Percentiles rank a stretch among this genome's conserved stretches.
These are phyloP conservation scores for Tetheella fluctuosa DNA, from an alignment of 2,888 invertebrate genomes.

Conservation along the genomic window DNA sequence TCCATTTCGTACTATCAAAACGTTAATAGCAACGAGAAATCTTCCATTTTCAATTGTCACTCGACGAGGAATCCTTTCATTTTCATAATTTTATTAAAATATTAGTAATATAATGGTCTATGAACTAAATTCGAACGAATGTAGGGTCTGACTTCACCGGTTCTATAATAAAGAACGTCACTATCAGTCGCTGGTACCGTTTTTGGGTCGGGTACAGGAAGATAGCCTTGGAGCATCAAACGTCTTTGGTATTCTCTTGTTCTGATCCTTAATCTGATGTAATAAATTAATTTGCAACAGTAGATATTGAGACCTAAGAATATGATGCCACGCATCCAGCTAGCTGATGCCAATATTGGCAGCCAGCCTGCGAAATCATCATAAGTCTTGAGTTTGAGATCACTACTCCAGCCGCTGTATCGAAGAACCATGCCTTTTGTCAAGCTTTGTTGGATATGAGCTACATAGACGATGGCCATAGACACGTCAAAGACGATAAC, in stretches of 20 bases:
- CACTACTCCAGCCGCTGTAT: conserved; percentile 69
- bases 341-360: conserved; percentile 55
- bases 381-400: conserved; percentile 47
- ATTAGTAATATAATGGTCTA: conserved; percentile 19
- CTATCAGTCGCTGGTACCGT: conserved; percentile 24
- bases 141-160: conserved; percentile 48
- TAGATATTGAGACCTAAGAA: conserved; percentile 51
- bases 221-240: conserved; percentile 35
- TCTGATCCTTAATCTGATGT: conserved; percentile 41
- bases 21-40: conserved; percentile 36
- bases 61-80: conserved; percentile 10
- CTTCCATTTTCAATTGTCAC: conserved; percentile 28
- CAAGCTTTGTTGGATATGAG: conserved; percentile 68
- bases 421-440: conserved; percentile 67
- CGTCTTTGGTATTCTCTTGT: conserved; percentile 48
- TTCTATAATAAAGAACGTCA: conserved; percentile 48
- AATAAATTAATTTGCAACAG: conserved; percentile 45
- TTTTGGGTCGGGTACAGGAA: conserved; percentile 56
- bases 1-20: conserved; percentile 42
- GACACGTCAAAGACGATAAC: conserved; percentile 61
- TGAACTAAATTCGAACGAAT: conserved; percentile 18
- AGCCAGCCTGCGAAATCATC: conserved; percentile 70
- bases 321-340: conserved; percentile 64
- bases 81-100: conserved; percentile 7
- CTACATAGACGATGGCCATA: conserved; percentile 67